Conservation (phyloP, 2,113 vertebrate genomes). For the Xenopus borealis region DNA sequence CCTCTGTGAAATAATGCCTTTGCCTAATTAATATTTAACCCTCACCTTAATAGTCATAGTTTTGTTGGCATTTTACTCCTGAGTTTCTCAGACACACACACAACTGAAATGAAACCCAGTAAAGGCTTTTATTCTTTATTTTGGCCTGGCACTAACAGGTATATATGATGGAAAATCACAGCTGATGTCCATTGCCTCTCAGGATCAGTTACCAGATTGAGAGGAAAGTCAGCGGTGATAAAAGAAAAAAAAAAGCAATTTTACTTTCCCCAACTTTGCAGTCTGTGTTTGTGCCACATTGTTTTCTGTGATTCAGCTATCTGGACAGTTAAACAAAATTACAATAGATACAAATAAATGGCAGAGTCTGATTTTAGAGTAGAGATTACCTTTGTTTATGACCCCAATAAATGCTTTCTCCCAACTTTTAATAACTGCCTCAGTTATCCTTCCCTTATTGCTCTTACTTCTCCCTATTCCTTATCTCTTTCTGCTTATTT, state of each 20-base stretch:
- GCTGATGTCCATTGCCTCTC: not conserved
- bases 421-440: not conserved
- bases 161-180: not conserved
- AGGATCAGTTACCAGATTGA: constrained; percentile 17
- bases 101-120: constrained; percentile 13
- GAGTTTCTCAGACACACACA: not conserved
- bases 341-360: constrained; percentile 23
- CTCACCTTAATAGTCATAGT: constrained; percentile 37
- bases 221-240: not conserved
- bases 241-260: no score
- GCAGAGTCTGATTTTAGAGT: not conserved
- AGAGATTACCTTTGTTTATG: not conserved
- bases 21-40: constrained; percentile 37
- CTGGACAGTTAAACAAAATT: constrained; percentile 28
- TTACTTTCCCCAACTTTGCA: no score
- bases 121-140: constrained; percentile 5
- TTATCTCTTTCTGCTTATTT: not conserved
- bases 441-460: not conserved
- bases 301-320: constrained; percentile 23
- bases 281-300: constrained; percentile 1
- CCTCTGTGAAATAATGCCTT: constrained; percentile 23
- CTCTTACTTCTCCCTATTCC: not conserved
- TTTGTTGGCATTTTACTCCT: constrained; percentile 29
- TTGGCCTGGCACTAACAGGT: constrained; percentile 1
- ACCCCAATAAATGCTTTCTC: not conserved